Percentiles rank a stretch among this genome's conserved stretches.
Evolutionary conservation across 2,888 invertebrate genomes (phyloP).

Genomic region (Drosophila recens): DNA sequence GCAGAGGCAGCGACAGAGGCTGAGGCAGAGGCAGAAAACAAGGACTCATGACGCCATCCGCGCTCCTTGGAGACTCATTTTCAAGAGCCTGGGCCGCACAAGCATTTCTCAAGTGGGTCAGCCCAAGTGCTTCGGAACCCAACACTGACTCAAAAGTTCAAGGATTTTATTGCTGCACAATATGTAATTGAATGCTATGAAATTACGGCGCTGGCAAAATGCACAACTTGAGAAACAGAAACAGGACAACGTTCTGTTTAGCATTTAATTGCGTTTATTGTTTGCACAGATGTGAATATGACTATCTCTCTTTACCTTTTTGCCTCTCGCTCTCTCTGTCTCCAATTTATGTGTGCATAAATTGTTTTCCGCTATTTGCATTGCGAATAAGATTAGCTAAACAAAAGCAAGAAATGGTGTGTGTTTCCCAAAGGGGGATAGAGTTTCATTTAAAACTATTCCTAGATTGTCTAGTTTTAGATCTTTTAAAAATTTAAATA

Average conservation of each 20-base stretch:
- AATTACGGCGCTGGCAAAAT: conserved; percentile 47
- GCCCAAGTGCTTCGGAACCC: conserved; percentile 53
- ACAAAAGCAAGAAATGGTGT: background rate
- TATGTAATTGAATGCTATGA: conserved; percentile 76
- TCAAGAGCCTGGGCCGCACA: conserved; percentile 67
- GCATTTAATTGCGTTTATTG: conserved; percentile 70
- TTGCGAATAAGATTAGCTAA: conserved; percentile 4
- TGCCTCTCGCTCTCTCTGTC: background rate
- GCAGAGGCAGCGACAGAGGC: conserved; percentile 12
- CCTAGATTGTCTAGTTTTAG: too few species aligned
- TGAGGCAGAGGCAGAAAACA: conserved; percentile 22
- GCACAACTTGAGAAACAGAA: conserved; percentile 21
- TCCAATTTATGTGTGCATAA: background rate
- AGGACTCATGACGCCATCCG: conserved; percentile 55
- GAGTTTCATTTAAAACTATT: too few species aligned
- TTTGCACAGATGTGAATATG: conserved; percentile 19
- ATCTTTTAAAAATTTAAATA: too few species aligned
- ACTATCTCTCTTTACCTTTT: background rate
- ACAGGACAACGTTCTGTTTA: conserved; percentile 46
- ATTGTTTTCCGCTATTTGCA: conserved; percentile 3
- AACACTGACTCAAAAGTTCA: conserved; percentile 58
- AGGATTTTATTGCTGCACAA: conserved; percentile 76
- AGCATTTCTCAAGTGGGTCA: conserved; percentile 75
- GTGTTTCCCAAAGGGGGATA: too few species aligned
- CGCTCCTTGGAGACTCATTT: conserved; percentile 79